Evolutionary conservation across 92 coral and sea anemone genomes (phyloP), one percentile per base, ranked within the genome.

Genomic region (Phymanthus crucifer): DNA sequence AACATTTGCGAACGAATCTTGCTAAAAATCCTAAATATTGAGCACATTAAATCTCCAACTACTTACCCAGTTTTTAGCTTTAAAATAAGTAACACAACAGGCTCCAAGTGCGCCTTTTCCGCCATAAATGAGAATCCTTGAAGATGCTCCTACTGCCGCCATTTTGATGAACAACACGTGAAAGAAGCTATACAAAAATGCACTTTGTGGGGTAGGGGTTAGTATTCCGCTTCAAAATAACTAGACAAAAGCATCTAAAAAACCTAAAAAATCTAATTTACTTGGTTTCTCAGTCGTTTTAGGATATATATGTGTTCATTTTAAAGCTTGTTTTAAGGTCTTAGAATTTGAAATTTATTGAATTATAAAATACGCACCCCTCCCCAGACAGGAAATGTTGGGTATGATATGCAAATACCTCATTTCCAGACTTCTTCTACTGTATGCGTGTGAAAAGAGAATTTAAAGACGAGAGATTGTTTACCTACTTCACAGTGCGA

Each of bases 101-200:
- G 94, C 91, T 78, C 99, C 99, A 6, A 95, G 89, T 18, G 99
- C 99, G n/a, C 99, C 99, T 75, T 89, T 95, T 32, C 99, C 99
- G 32, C 99, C 99, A 66, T 95, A 95, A 78, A 95, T 72, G 72
- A 95, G 82, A 48, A 95, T 97, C 73, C 96, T 90, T 37, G 95
- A 83, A 82, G 61, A 40, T 18, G 85, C 46, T 46, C 86, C 97
- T 40, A 78, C 75, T 26, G 52, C 80, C 64, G 90, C 88, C 83
- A 84, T 78, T 31, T 80, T 88, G 66, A 37, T 21, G 8, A 54
- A 6, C 64, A 57, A 37, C 97, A 92, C 97, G 94, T 92, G 97
- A 69, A 34, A 40, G 40, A 21, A 70, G n/a, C 66, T 3, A 24
- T 10, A 45, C 69, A 79, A 79, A 79, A 26, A 2, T 16, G 14